Percentiles rank a stretch among this genome's conserved stretches.
Evolutionary conservation across 2,797 vertebrate genomes (phyloP).

Genomic region (Psittacula echo): DNA sequence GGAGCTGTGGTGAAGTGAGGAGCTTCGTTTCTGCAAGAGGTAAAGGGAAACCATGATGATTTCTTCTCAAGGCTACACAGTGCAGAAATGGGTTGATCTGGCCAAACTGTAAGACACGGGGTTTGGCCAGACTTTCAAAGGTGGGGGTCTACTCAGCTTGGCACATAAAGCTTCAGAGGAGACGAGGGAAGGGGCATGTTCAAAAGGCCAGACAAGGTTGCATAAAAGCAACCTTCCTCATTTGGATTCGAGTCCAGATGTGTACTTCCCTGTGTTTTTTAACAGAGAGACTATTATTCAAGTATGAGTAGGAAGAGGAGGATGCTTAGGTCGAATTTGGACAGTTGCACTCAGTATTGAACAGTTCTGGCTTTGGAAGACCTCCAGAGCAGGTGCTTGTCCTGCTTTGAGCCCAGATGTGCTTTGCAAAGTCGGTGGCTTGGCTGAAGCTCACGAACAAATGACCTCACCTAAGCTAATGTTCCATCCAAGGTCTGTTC

Average conservation of each 20-base stretch:
- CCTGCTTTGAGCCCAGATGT: not conserved
- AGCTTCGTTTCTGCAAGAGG: not conserved
- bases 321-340: not conserved
- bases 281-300: not conserved
- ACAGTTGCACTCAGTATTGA: not conserved
- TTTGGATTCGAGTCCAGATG: not conserved
- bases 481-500: not conserved
- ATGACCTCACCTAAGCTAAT: not conserved
- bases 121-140: not conserved
- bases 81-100: fast-evolving
- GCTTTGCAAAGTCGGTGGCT: not conserved
- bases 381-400: not conserved
- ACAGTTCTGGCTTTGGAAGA: not conserved
- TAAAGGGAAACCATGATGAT: not conserved
- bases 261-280: not conserved
- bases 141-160: not conserved
- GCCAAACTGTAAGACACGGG: fast-evolving
- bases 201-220: not conserved
- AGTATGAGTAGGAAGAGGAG: not conserved
- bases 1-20: not conserved
- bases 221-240: not conserved
- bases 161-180: not conserved
- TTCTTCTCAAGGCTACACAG: not conserved
- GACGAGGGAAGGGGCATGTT: not conserved
- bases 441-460: not conserved